Evolutionary conservation across 1,140 invertebrate genomes (phyloP).

Genomic region (Limonius californicus): DNA sequence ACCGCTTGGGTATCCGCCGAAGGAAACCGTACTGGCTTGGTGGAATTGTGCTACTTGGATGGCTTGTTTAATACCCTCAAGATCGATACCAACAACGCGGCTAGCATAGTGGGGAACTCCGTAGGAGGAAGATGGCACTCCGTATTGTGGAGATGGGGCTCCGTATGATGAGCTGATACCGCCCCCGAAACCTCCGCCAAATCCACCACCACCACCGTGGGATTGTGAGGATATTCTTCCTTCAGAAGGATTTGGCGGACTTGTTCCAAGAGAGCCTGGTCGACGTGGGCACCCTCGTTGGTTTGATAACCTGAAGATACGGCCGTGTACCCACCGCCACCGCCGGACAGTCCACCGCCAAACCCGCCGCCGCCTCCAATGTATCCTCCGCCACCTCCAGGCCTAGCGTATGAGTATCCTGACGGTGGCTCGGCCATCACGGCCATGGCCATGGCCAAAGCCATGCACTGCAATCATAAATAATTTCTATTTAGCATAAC

Average conservation of each 20-base stretch:
- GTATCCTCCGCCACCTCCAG: conserved; percentile 50
- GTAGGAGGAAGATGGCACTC: conserved; percentile 56
- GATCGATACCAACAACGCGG: conserved; percentile 68
- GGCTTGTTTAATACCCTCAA: conserved; percentile 71
- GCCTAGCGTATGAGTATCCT: conserved; percentile 62
- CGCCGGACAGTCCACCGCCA: conserved; percentile 48
- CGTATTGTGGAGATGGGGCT: conserved; percentile 57
- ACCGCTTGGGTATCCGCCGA: conserved; percentile 49
- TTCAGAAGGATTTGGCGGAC: conserved; percentile 76
- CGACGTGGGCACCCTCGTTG: conserved; percentile 73
- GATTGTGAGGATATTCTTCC: conserved; percentile 60
- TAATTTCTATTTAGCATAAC: background rate
- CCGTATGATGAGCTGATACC: conserved; percentile 51
- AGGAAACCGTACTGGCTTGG: conserved; percentile 48
- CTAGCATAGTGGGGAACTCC: conserved; percentile 55
- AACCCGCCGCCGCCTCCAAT: conserved; percentile 44
- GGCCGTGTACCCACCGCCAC: conserved; percentile 67
- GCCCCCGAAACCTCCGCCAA: conserved; percentile 24
- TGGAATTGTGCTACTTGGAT: conserved; percentile 73
- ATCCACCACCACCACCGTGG: conserved; percentile 44
- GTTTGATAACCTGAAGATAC: conserved; percentile 70
- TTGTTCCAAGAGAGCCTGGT: conserved; percentile 71
- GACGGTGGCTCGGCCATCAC: conserved; percentile 60
- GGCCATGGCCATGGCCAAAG: conserved; percentile 57
- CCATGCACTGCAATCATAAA: conserved; percentile 57